Conservation (phyloP, 2,797 vertebrate species). For the Okamejei kenojei region DNA sequence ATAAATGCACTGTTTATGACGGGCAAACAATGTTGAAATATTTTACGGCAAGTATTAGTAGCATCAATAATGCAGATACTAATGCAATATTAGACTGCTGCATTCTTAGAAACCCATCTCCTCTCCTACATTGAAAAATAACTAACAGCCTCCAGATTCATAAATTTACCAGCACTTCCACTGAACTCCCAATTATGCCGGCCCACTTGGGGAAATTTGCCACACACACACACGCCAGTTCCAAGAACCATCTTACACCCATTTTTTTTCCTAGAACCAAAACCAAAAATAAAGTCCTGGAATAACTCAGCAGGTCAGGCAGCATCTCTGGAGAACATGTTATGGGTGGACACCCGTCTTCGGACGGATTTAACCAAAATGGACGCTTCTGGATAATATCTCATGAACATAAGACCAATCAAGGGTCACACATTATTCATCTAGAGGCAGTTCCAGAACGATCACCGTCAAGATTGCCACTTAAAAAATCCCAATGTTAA, state of each 20-base stretch:
- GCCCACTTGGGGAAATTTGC: neutral
- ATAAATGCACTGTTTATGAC: neutral
- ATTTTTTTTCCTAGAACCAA: too few species aligned
- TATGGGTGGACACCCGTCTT: too few species aligned
- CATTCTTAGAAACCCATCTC: neutral
- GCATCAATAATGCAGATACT: neutral
- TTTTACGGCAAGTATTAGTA: neutral
- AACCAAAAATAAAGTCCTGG: too few species aligned
- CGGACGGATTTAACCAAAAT: neutral
- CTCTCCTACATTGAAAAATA: neutral
- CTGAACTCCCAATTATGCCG: neutral
- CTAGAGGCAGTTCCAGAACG: neutral
- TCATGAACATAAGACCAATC: neutral
- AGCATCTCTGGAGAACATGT: too few species aligned
- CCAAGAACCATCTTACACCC: neutral
- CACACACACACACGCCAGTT: neutral
- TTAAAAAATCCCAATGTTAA: neutral
- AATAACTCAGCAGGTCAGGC: too few species aligned
- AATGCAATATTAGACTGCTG: neutral
- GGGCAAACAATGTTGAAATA: neutral
- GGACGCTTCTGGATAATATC: neutral
- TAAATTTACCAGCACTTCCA: neutral
- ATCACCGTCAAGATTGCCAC: neutral
- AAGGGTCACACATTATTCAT: neutral
- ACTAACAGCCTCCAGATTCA: neutral